Percentiles rank a stretch among this genome's conserved stretches.
phyloP scores from a whole-genome alignment of 2,888 invertebrate genomes.

The Drosophila kokeensis region DNA sequence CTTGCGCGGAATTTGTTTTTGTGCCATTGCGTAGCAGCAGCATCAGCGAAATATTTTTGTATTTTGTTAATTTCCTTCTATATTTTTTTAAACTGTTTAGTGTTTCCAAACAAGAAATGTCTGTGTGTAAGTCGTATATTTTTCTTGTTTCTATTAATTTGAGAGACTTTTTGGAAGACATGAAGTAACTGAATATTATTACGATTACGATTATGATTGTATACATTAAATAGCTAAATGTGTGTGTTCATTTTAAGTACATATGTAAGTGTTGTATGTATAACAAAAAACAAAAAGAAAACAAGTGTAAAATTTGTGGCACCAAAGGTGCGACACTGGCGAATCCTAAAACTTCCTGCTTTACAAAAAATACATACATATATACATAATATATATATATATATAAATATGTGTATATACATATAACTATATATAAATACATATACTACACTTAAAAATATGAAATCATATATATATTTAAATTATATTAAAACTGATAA shows the following conservation, averaged over 20 bases:
- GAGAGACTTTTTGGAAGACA: slow-evolving; percentile 64
- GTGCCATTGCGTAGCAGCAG: slow-evolving; percentile 66
- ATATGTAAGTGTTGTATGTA: slow-evolving; percentile 73
- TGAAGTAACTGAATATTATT: slow-evolving; percentile 78
- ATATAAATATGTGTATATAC: slow-evolving; percentile 43
- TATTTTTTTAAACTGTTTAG: slow-evolving; percentile 9
- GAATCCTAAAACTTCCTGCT: slow-evolving; percentile 82
- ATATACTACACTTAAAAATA: slow-evolving; percentile 59
- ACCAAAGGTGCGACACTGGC: slow-evolving; percentile 73
- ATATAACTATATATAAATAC: slow-evolving; percentile 26
- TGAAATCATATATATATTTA: slow-evolving; percentile 59
- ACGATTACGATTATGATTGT: slow-evolving; percentile 65
- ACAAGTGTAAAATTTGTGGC: slow-evolving; percentile 60
- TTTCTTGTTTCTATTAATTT: slow-evolving; percentile 60
- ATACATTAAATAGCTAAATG: slow-evolving; percentile 77
- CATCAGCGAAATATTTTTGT: slow-evolving; percentile 44
- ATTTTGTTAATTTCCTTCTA: slow-evolving; percentile 43
- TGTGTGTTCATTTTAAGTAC: slow-evolving; percentile 79
- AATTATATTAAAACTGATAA: slow-evolving; percentile 67
- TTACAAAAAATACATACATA: slow-evolving; percentile 63
- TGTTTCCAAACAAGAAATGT: slow-evolving; percentile 29
- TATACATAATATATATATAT: slow-evolving; percentile 41
- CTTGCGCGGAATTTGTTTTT: slow-evolving; percentile 69
- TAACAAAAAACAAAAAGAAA: slow-evolving; percentile 42
- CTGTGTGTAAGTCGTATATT: slow-evolving; percentile 37